These are phyloP conservation scores for Tetrapedia diversipes DNA, from an alignment of 2,888 invertebrate genomes.

Conservation along the genomic window DNA sequence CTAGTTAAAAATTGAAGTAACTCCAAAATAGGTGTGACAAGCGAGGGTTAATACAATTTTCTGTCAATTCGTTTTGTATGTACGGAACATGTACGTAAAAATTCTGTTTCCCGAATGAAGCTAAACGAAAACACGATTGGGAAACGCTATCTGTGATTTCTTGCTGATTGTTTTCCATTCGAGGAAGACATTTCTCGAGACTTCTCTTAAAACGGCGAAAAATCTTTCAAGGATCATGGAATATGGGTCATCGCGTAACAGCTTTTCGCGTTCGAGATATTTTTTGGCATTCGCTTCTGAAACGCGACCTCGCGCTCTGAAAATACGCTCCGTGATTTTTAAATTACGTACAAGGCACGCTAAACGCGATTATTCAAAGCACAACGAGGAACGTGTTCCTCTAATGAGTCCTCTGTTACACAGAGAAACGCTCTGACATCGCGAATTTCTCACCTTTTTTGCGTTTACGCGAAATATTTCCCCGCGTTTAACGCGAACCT, in stretches of 20 bases:
- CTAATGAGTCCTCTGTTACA: constrained; percentile 1
- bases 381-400: background rate
- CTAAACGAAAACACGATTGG: constrained; percentile 12
- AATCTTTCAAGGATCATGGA: constrained; percentile 53
- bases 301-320: constrained; percentile 25
- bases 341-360: background rate
- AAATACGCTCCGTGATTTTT: constrained; percentile 41
- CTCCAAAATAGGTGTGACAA: too few relatives aligned
- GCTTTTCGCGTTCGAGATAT: constrained; percentile 25
- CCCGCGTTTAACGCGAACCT: too few relatives aligned
- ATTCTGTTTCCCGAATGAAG: too few relatives aligned
- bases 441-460: background rate
- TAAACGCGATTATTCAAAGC: background rate
- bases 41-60: background rate
- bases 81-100: too few relatives aligned
- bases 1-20: too few relatives aligned
- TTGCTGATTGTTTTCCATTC: constrained; percentile 29
- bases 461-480: background rate
- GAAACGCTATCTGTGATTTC: constrained; percentile 16
- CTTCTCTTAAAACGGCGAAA: constrained; percentile 33
- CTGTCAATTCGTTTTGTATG: too few relatives aligned
- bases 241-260: constrained; percentile 58
- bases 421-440: background rate
- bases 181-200: constrained; percentile 17
- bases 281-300: constrained; percentile 35